Conservation (phyloP, 30 jellyfish, hydroid and myxozoan species). For the Aurelia coerulea region DNA sequence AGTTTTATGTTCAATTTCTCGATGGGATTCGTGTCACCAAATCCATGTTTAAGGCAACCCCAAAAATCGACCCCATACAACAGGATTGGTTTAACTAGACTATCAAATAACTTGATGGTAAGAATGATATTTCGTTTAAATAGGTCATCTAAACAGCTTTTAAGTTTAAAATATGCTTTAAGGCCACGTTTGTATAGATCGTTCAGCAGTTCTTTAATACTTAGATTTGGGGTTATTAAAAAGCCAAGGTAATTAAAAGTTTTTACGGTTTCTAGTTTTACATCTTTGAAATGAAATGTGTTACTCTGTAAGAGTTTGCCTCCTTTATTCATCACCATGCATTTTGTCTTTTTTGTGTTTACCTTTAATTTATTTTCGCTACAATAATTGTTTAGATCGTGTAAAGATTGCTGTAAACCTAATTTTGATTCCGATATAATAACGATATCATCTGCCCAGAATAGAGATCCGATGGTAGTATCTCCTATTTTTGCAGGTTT, state of each 20-base stretch:
- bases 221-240: slow-evolving; percentile 25
- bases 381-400: slow-evolving; percentile 19
- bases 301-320: slow-evolving; percentile 27
- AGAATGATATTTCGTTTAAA: no score
- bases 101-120: no score
- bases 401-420: slow-evolving; percentile 13
- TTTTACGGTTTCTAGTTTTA: slow-evolving; percentile 29
- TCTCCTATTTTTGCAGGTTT: slow-evolving; percentile 24
- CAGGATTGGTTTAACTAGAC: no score
- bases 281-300: neutral
- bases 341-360: neutral
- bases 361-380: neutral
- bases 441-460: slow-evolving; percentile 30
- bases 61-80: no score
- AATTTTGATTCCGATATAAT: slow-evolving; percentile 17
- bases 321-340: slow-evolving; percentile 29
- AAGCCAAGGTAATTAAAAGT: slow-evolving; percentile 24
- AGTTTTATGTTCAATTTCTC: no score
- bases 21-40: no score
- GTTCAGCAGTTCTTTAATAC: slow-evolving; percentile 19
- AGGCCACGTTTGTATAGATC: slow-evolving; percentile 37
- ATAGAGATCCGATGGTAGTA: slow-evolving; percentile 18
- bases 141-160: slow-evolving; percentile 21
- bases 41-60: no score
- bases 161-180: slow-evolving; percentile 19